Evolutionary conservation across 2,797 vertebrate species (phyloP).

Genomic region (Adelosebastes latens): DNA sequence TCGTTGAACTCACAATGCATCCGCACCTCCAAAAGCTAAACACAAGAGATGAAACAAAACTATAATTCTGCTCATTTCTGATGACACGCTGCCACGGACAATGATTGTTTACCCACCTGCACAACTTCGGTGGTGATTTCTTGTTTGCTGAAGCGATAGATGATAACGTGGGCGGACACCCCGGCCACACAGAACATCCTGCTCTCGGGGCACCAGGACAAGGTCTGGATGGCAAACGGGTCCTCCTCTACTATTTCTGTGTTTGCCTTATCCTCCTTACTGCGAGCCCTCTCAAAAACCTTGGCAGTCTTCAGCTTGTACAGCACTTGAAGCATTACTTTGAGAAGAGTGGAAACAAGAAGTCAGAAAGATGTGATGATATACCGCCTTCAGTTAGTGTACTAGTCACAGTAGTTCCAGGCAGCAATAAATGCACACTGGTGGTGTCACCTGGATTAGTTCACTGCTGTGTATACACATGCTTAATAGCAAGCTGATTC

Average conservation of each 20-base stretch:
- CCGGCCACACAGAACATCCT: slow-evolving; percentile 94
- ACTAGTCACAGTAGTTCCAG: not conserved
- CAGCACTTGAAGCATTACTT: slow-evolving; percentile 96
- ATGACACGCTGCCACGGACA: too few species aligned
- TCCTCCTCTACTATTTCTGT: slow-evolving; percentile 97
- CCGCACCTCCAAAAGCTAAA: slow-evolving; percentile 94
- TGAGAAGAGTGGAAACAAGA: not conserved
- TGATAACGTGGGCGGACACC: slow-evolving; percentile 94
- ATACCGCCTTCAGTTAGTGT: too few species aligned
- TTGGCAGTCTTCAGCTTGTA: slow-evolving; percentile 99
- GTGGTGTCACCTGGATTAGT: too few species aligned
- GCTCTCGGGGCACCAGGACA: slow-evolving; percentile 97
- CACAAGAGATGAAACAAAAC: not conserved
- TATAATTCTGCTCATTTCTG: not conserved
- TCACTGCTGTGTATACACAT: not conserved
- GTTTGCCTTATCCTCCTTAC: slow-evolving; percentile 91
- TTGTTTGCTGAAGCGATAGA: slow-evolving; percentile 97
- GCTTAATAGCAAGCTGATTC: not conserved
- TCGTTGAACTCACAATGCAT: slow-evolving; percentile 91
- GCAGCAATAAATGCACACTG: not conserved
- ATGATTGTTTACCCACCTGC: slow-evolving; percentile 86
- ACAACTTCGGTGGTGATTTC: slow-evolving; percentile 92
- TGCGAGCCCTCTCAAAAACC: slow-evolving; percentile 93
- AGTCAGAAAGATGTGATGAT: not conserved
- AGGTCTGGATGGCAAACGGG: slow-evolving; percentile 95